Percentiles rank a stretch among this genome's conserved stretches.
Evolutionary conservation across 2,797 vertebrate genomes (phyloP).

Genomic region (Stomatorhinus walkeri): DNA sequence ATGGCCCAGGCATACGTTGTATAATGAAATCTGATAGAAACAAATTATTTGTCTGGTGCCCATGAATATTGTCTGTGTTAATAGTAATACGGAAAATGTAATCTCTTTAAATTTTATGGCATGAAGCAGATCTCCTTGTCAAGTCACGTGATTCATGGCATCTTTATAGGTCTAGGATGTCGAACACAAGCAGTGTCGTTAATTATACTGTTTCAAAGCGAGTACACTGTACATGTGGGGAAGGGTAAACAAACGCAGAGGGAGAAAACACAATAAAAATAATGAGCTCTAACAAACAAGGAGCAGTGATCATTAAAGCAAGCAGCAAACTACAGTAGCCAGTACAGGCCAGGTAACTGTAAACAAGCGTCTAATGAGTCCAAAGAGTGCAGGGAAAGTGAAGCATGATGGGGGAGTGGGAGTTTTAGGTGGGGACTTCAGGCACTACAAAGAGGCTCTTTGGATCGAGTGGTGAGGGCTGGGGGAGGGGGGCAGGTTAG

Average conservation of each 20-base stretch:
- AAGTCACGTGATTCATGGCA: background rate
- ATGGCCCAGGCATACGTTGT: background rate
- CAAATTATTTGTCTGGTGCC: background rate
- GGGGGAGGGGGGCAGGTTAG: background rate
- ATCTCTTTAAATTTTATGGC: background rate
- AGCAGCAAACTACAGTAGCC: background rate
- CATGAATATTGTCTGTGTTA: background rate
- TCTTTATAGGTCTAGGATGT: background rate
- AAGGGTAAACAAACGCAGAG: background rate
- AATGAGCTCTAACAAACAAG: conserved; percentile 12
- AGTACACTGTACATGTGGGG: background rate
- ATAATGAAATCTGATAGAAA: background rate
- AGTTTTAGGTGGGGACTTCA: background rate
- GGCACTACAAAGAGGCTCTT: background rate
- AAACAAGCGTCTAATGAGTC: conserved; percentile 2
- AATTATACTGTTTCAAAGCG: background rate
- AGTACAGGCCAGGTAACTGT: background rate
- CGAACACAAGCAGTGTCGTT: background rate
- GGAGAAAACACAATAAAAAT: conserved; percentile 1
- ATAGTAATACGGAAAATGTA: background rate
- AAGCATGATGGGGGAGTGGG: background rate
- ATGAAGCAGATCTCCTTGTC: background rate
- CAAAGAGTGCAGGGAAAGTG: background rate
- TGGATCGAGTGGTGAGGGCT: background rate
- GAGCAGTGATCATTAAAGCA: background rate